A percentile compares a stretch with the other conserved stretches of the same genome.
Conservation (phyloP, 2,797 vertebrate genomes). For the Rachycentron canadum region DNA sequence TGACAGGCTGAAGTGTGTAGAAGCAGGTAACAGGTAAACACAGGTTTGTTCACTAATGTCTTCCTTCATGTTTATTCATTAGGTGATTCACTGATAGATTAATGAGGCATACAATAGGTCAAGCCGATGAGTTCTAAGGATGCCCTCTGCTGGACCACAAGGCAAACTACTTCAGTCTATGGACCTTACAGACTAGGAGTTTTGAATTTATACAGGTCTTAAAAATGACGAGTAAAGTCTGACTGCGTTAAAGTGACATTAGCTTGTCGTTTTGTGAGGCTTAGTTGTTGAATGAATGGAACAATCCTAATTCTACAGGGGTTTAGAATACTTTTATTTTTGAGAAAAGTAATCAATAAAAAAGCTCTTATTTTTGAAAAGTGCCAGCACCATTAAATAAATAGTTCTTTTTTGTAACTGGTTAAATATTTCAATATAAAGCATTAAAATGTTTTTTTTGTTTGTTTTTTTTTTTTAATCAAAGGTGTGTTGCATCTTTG, state of each 20-base stretch:
- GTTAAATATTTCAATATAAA: neutral
- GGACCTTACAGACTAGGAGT: neutral
- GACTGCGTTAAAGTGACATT: neutral
- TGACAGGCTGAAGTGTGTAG: neutral
- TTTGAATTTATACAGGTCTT: too few species aligned
- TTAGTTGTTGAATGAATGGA: neutral
- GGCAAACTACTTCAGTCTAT: too few species aligned
- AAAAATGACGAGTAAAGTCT: too few species aligned
- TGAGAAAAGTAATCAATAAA: too few species aligned
- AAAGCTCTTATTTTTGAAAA: too few species aligned
- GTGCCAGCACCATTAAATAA: neutral
- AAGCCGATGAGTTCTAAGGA: neutral
- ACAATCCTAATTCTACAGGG: neutral
- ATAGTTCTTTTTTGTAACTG: neutral
- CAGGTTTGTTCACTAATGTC: too few species aligned
- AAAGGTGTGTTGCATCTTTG: slow-evolving; percentile 6
- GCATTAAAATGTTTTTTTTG: neutral
- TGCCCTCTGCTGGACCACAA: slow-evolving; percentile 6
- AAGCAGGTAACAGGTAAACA: too few species aligned
- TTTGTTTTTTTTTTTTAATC: too few species aligned
- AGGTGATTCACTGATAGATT: neutral
- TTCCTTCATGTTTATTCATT: neutral
- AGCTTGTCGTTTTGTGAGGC: neutral
- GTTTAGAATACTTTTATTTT: neutral
- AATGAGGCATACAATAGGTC: neutral